A percentile compares a stretch with the other conserved stretches of the same genome.
phyloP scores from a whole-genome alignment of 2,113 vertebrate species.

The Ciconia boyciana region DNA sequence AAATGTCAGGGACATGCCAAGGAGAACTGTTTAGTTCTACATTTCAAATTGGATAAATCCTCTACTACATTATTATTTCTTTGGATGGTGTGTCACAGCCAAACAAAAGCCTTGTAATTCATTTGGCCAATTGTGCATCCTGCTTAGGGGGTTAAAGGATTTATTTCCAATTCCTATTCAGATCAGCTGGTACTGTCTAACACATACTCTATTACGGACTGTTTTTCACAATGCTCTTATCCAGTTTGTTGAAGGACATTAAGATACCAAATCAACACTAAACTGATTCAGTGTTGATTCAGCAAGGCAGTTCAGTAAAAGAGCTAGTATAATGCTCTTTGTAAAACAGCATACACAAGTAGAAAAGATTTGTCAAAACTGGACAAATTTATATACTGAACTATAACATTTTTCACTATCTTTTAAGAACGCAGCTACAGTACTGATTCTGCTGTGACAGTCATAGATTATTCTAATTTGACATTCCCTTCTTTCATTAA shows the following conservation, averaged over 20 bases:
- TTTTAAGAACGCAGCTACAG: not conserved
- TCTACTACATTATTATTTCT: not conserved
- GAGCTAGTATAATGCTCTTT: not conserved
- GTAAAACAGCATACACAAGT: not conserved
- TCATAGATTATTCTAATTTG: not conserved
- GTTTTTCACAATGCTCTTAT: not conserved
- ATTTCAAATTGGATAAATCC: not conserved
- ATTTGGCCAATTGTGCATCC: not conserved
- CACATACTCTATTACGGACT: not conserved
- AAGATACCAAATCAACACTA: not conserved
- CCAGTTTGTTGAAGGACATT: not conserved
- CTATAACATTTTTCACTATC: not conserved
- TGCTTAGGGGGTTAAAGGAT: not conserved
- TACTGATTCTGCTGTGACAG: not conserved
- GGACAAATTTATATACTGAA: not conserved
- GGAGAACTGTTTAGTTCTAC: not conserved
- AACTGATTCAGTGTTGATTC: not conserved
- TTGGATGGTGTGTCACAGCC: not conserved
- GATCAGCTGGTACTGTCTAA: not conserved
- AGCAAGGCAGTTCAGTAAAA: not conserved
- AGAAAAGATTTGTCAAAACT: not conserved
- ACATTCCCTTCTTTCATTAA: not conserved
- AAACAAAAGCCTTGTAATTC: not conserved
- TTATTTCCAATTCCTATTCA: not conserved
- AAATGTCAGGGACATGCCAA: not conserved